Evolutionary conservation across 2,888 invertebrate species (phyloP).

Genomic region (Caenorhabditis sulstoni): DNA sequence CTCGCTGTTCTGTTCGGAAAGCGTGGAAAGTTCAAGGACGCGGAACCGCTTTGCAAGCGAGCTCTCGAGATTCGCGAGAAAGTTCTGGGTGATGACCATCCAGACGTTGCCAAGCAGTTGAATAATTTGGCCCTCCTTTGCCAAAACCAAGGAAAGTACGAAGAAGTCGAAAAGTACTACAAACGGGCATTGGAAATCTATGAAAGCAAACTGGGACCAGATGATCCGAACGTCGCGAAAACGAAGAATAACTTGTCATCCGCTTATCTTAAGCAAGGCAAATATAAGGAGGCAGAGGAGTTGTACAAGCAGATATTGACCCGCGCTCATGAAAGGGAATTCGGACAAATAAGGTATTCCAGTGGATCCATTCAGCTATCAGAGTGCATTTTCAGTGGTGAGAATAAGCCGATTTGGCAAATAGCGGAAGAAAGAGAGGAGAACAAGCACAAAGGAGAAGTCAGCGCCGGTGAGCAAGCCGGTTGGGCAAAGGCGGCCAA

Average conservation of each 20-base stretch:
- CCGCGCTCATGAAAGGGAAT: constrained; percentile 96
- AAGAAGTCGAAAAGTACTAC: constrained; percentile 86
- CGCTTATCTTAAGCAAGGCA: constrained; percentile 95
- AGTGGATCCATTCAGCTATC: too few relatives aligned
- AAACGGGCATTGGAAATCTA: constrained; percentile 92
- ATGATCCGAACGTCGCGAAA: constrained; percentile 98
- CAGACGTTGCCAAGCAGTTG: constrained; percentile 98
- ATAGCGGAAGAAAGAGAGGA: constrained; percentile 99
- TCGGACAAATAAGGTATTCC: constrained; percentile 81
- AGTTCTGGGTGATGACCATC: constrained; percentile 95
- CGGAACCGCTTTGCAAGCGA: constrained; percentile 97
- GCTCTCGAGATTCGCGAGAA: constrained; percentile 98
- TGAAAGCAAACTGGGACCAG: constrained; percentile 94
- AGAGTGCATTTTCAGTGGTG: constrained; percentile 84
- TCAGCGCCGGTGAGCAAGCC: constrained; percentile 16
- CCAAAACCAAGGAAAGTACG: constrained; percentile 99
- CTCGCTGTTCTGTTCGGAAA: constrained; percentile 98
- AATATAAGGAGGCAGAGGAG: constrained; percentile 98
- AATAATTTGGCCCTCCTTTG: constrained; percentile 98
- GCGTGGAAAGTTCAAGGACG: constrained; percentile 90
- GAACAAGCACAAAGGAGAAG: constrained; percentile 85
- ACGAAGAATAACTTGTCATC: constrained; percentile 99
- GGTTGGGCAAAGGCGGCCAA: constrained; percentile 84
- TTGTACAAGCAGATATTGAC: constrained; percentile 93
- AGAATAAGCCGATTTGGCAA: constrained; percentile 90